Evolutionary conservation across 23 tunicate genomes (phyloP).

Genomic region (Botrylloides violaceus): DNA sequence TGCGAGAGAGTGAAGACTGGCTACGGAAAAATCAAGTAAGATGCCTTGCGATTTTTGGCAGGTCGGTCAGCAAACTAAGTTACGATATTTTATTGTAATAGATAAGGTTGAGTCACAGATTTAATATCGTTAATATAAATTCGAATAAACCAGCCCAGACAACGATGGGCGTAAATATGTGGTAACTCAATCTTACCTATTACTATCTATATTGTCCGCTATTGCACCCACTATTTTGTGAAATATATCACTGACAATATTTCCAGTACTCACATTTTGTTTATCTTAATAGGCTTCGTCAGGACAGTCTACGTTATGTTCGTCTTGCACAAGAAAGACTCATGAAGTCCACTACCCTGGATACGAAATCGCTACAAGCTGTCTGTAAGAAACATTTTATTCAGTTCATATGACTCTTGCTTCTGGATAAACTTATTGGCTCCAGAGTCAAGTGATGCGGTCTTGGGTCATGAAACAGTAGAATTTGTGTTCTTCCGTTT

Average conservation of each 20-base stretch:
- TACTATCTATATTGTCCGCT: too few species aligned
- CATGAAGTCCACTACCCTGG: constrained; percentile 31
- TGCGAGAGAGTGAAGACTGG: constrained; percentile 38
- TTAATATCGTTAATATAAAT: too few species aligned
- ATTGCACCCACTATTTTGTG: too few species aligned
- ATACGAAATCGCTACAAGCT: constrained; percentile 21
- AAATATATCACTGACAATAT: too few species aligned
- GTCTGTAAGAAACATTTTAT: constrained; percentile 22
- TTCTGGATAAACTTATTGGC: neutral
- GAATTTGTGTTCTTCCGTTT: too few species aligned
- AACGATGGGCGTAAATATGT: too few species aligned
- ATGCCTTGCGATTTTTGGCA: neutral
- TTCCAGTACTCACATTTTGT: too few species aligned
- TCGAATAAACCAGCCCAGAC: too few species aligned
- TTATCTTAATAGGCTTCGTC: constrained; percentile 49
- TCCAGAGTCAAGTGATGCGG: too few species aligned
- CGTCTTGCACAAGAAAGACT: constrained; percentile 57
- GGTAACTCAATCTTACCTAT: too few species aligned
- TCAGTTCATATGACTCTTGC: neutral
- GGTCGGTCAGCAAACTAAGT: neutral
- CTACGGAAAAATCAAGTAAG: constrained; percentile 16
- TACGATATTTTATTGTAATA: neutral
- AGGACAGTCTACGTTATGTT: constrained; percentile 47
- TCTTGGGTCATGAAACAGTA: too few species aligned
- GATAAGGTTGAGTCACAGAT: too few species aligned